These are phyloP conservation scores for Gobius niger DNA, from an alignment of 2,113 vertebrate species.

Conservation along the genomic window DNA sequence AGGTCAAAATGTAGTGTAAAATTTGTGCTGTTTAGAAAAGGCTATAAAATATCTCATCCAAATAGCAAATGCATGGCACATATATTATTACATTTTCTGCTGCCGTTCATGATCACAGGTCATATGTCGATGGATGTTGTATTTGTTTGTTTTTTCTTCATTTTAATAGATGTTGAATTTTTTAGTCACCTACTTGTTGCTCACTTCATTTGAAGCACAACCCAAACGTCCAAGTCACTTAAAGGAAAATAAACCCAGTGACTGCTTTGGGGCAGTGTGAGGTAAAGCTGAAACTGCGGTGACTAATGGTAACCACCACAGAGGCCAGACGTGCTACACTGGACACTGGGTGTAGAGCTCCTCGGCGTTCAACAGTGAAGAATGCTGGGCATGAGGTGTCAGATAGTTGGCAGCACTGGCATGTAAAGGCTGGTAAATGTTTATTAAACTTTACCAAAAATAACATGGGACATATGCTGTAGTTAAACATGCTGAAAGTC, in stretches of 20 bases:
- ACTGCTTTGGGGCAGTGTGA: slow-evolving; percentile 12
- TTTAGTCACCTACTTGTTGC: no score
- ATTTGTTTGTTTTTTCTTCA: background rate
- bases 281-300: slow-evolving; percentile 10
- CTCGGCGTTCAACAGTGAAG: background rate
- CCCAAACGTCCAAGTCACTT: background rate
- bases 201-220: background rate
- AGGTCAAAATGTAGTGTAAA: background rate
- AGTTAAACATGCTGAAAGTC: background rate
- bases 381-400: background rate
- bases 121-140: background rate
- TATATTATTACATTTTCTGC: background rate
- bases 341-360: background rate
- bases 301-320: slow-evolving; percentile 34
- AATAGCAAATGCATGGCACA: background rate
- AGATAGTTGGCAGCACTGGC: background rate
- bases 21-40: no score
- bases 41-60: background rate
- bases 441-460: background rate
- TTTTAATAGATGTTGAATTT: background rate
- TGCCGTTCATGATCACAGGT: no score
- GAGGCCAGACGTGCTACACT: slow-evolving; percentile 20
- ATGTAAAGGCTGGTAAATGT: background rate
- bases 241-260: background rate
- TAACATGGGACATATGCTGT: background rate